Evolutionary conservation across 2,888 invertebrate genomes (phyloP), one percentile per base, ranked within the genome.

Genomic region (Adelphocoris suturalis): DNA sequence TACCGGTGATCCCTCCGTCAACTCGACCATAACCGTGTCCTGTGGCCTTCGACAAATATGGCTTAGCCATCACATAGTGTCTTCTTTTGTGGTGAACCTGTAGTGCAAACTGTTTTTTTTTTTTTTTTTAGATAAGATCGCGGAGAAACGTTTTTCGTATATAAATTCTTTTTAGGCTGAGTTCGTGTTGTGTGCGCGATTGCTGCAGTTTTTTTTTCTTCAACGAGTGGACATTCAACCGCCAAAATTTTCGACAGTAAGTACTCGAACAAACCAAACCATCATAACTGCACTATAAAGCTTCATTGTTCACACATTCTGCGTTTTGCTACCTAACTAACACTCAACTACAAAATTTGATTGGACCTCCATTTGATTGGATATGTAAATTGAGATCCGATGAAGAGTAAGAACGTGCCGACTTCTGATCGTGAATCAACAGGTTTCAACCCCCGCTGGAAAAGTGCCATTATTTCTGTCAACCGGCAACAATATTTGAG

Each of bases 1-100:
- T 48, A 78, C 80, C 88, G 88, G 88, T 88, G 76, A 88, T 88
- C 78, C 68, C 88, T 37, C 27, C 88, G 88, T 52, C 88, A 88
- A 88, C 76, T 88, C 88, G 88, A 88, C 88, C 88, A 88, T 76
- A 88, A 88, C 88, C 76, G 88, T 88, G 88, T 88, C 88, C 88
- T 78, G 78, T 88, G 76, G 52, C 55, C 88, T 55, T 88, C 88
- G 88, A 75, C 76, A 76, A 76, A 88, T 86, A 86, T 86, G 86
- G 75, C 86, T 27, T 75, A 86, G 75, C 37, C 57, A 84, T 81
- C 37, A 76, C 23, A 37, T n/a, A 84, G 86, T 68, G 86, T 47
- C 47, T 27, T 61, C n/a, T n/a, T 61, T 84, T 84, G 84, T 84
- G 84, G 85, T 85, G 85, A 85, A 85, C 61, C 82, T 9, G 57